Evolutionary conservation across 2,113 vertebrate species (phyloP), one percentile per base, ranked within the genome.

Genomic region (Hemicordylus capensis): DNA sequence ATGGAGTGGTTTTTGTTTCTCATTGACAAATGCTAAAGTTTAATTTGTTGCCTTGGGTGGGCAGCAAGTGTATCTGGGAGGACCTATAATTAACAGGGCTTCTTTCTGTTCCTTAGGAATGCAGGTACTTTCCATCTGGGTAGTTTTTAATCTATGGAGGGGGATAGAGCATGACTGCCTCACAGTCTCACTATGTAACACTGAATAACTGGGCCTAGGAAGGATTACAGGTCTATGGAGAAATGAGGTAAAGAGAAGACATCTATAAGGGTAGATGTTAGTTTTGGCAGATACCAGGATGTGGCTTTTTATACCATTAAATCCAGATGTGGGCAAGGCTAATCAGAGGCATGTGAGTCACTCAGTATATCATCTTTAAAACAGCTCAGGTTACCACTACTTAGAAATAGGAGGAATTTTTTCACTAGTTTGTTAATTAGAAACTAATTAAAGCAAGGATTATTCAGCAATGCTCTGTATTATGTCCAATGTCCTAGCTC

Each of bases 11-110:
- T 37, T 61, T 63, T 63, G 81, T 58, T 74, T 61, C 64, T 58
- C 6, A 34, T 44, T 69, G 75, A 70, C 83, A 85, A 84, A 67
- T 46, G 64, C 59, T 76, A 66, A 31, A 26, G n/a, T 84, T 64
- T 84, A 51, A 76, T 66, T 19, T 66, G 66, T 19, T 56, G 73
- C 63, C 54, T 78, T 78, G 31, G 75, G 48, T 58, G 54, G 64
- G 61, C 9, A 78, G 42, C 17, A 37, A 67, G 48, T 28, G 63
- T 70, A 39, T 59, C 61, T 67, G 28, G 83, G 61, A 67, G 70
- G 73, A 58, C 5, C 44, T 76, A 44, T 56, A 44, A 84, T 78
- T n/a, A 31, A 77, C 48, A 46, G 19, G 58, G 34, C 19, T 84
- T 64, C 54, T 56, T 83, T 26, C 58, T 46, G 61, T 39, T 39